phyloP scores from a whole-genome alignment of 2,113 vertebrate species.

The Hippoglossus stenolepis region DNA sequence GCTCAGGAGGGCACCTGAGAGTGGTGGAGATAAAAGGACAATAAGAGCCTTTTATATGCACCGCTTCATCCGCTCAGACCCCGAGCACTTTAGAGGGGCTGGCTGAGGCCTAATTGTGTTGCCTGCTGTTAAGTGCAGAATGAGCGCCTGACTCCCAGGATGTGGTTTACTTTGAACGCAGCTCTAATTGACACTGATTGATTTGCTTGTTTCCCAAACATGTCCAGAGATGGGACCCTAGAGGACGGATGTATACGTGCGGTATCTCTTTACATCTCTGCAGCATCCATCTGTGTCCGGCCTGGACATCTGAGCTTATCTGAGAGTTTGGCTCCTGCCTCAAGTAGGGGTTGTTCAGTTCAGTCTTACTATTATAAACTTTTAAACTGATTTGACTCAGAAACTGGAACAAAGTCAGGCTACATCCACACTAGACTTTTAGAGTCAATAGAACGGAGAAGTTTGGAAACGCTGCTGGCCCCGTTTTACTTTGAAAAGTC shows the following conservation, averaged over 20 bases:
- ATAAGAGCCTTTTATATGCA: constrained; percentile 63
- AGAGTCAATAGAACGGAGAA: no score
- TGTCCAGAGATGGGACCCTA: constrained; percentile 58
- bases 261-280: constrained; percentile 41
- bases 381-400: constrained; percentile 17
- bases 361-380: neutral
- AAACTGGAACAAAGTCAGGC: constrained; percentile 9
- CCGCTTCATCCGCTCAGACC: constrained; percentile 57
- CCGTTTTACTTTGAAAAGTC: no score
- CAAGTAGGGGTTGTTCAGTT: neutral
- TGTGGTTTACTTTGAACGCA: constrained; percentile 77
- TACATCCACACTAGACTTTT: no score
- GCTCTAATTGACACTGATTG: constrained; percentile 85
- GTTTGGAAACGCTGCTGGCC: no score
- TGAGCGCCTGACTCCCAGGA: constrained; percentile 73
- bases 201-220: constrained; percentile 78
- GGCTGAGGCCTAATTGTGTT: constrained; percentile 73
- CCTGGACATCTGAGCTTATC: constrained; percentile 14
- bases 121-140: constrained; percentile 77
- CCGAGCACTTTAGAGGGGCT: constrained; percentile 62
- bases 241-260: constrained; percentile 53
- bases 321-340: constrained; percentile 3
- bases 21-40: constrained; percentile 63
- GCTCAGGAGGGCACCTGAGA: constrained; percentile 68
- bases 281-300: constrained; percentile 38